These are phyloP conservation scores for Romanomermis culicivorax DNA, from an alignment of 2,888 invertebrate genomes.

Conservation along the genomic window DNA sequence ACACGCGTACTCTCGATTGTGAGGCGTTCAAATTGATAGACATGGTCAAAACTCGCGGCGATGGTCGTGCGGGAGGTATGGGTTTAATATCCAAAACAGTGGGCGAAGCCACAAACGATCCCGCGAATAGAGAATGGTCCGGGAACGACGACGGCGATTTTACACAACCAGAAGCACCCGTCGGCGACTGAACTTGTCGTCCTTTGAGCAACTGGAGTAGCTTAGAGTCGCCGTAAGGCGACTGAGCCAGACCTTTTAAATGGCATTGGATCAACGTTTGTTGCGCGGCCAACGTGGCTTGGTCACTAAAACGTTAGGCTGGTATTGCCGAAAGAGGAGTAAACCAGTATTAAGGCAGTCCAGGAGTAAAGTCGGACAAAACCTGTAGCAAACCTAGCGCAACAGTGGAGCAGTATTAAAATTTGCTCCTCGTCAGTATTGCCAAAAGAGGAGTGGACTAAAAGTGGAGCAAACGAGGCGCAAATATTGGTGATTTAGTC, in stretches of 20 bases:
- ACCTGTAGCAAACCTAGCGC: no score
- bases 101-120: background rate
- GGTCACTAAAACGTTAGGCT: background rate
- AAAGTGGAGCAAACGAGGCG: no score
- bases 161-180: background rate
- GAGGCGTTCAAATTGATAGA: background rate
- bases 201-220: constrained; percentile 51
- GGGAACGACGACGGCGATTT: background rate
- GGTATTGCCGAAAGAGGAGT: no score
- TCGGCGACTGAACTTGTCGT: constrained; percentile 33
- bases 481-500: no score
- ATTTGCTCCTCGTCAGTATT: no score
- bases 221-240: constrained; percentile 68
- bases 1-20: background rate
- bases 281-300: constrained; percentile 30
- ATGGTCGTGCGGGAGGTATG: background rate
- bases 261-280: constrained; percentile 44
- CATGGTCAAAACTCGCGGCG: constrained; percentile 3
- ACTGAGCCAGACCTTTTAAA: constrained; percentile 40
- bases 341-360: no score
- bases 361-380: no score
- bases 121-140: background rate
- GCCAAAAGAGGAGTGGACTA: no score
- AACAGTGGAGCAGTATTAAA: no score
- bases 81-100: background rate